A percentile compares a stretch with the other conserved stretches of the same genome.
Evolutionary conservation across 1,140 invertebrate genomes (phyloP).

Genomic region (Cataglyphis hispanica): DNA sequence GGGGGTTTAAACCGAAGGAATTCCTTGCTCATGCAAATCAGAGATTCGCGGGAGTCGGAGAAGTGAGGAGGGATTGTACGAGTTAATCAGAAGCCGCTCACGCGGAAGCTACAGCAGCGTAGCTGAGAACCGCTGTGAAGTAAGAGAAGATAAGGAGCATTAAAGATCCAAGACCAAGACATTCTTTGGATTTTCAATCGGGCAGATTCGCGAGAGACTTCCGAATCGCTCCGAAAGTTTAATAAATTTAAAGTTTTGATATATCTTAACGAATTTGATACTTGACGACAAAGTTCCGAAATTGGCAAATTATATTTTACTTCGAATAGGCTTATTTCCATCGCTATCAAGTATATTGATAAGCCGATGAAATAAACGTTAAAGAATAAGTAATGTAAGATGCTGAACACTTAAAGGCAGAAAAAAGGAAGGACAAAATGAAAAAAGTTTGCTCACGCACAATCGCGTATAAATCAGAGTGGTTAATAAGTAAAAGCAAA

Average conservation of each 20-base stretch:
- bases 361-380: conserved; percentile 9
- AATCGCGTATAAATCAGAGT: conserved; percentile 83
- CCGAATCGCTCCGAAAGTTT: neutral
- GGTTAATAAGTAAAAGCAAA: conserved; percentile 83
- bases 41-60: conserved; percentile 71
- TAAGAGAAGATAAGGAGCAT: conserved; percentile 64
- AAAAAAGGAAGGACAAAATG: conserved; percentile 77
- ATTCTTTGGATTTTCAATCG: conserved; percentile 44
- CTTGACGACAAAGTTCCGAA: neutral
- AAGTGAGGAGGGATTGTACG: conserved; percentile 72
- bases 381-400: conserved; percentile 50
- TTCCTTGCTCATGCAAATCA: conserved; percentile 83
- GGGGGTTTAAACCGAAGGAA: conserved; percentile 80
- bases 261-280: neutral
- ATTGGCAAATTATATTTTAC: neutral
- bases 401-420: conserved; percentile 24
- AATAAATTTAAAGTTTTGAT: neutral
- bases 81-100: conserved; percentile 79
- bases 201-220: neutral
- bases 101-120: conserved; percentile 66
- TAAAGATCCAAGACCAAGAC: conserved; percentile 39
- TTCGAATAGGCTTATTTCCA: neutral
- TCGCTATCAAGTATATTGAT: neutral
- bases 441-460: conserved; percentile 82
- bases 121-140: conserved; percentile 76